These are phyloP conservation scores for Zygogramma bicolorata DNA, from an alignment of 2,888 invertebrate genomes.

Conservation along the genomic window DNA sequence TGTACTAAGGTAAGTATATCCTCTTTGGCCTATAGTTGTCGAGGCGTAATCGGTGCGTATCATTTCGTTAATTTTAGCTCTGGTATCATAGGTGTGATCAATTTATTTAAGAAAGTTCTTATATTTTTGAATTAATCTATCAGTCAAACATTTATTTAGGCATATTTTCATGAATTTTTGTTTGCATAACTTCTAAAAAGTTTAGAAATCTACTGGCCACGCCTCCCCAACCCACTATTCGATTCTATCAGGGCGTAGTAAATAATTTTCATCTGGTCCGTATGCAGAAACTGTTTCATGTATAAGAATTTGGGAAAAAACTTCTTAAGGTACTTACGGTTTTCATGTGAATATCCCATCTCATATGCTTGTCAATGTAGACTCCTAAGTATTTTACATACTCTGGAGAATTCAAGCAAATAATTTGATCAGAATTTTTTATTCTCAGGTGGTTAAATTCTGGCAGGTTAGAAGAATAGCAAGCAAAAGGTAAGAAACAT, in stretches of 20 bases:
- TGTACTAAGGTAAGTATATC: too few species aligned
- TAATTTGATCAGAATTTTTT: neutral
- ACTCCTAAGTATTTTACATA: neutral
- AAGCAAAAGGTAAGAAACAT: too few species aligned
- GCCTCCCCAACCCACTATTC: conserved; percentile 10
- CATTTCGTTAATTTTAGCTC: too few species aligned
- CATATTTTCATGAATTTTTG: conserved; percentile 9
- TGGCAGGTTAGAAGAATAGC: neutral
- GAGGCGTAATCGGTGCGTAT: too few species aligned
- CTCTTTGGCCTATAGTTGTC: too few species aligned
- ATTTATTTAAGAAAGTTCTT: too few species aligned
- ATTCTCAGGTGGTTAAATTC: conserved; percentile 12
- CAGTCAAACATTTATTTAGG: neutral
- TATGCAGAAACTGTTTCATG: too few species aligned
- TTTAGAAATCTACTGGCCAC: neutral
- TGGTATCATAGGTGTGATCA: too few species aligned
- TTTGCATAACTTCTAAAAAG: neutral
- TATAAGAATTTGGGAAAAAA: conserved; percentile 1
- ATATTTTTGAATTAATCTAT: neutral
- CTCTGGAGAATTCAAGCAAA: neutral
- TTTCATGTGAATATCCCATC: conserved; percentile 5
- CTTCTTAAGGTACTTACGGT: neutral
- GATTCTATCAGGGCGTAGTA: conserved; percentile 13
- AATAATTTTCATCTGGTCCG: conserved; percentile 9
- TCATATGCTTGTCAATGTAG: conserved; percentile 6